Percentiles rank a stretch among this genome's conserved stretches.
Evolutionary conservation across 2,888 invertebrate species (phyloP).

Genomic region (Lithosia quadra): DNA sequence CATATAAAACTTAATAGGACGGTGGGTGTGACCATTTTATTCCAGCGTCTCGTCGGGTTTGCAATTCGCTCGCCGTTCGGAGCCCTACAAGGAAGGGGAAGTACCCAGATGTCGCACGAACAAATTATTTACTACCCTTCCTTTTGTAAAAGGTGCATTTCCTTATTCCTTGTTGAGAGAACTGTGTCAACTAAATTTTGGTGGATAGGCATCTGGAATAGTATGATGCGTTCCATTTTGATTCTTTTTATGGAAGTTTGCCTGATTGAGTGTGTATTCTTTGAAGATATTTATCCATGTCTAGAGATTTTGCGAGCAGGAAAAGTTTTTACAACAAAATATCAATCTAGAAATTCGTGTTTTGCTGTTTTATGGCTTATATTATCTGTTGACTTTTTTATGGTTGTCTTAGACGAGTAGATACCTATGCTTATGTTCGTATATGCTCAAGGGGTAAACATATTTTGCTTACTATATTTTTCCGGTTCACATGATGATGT

Average conservation of each 20-base stretch:
- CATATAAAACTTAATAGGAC: conserved; percentile 67
- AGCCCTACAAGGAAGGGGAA: conserved; percentile 79
- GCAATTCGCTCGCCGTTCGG: conserved; percentile 60
- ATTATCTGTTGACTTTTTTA: conserved; percentile 1
- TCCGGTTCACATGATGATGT: too few relatives aligned
- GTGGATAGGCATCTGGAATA: conserved; percentile 45
- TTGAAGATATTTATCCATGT: conserved; percentile 42
- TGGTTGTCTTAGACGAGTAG: neutral
- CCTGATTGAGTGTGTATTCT: conserved; percentile 47
- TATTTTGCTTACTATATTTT: neutral
- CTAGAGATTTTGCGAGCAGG: conserved; percentile 16
- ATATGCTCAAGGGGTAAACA: neutral
- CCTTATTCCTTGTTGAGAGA: conserved; percentile 65
- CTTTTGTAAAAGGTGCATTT: conserved; percentile 73
- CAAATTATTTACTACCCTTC: conserved; percentile 84
- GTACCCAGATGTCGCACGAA: conserved; percentile 81
- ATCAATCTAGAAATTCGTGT: neutral
- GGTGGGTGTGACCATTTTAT: conserved; percentile 80
- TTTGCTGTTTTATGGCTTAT: neutral
- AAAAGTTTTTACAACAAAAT: conserved; percentile 6
- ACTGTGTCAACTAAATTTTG: conserved; percentile 52
- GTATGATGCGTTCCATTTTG: conserved; percentile 51
- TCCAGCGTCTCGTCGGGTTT: conserved; percentile 66
- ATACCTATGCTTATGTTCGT: neutral
- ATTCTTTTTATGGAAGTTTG: conserved; percentile 51